These are phyloP conservation scores for Pachyramphus minor DNA, from an alignment of 2,113 vertebrate species.

Conservation along the genomic window DNA sequence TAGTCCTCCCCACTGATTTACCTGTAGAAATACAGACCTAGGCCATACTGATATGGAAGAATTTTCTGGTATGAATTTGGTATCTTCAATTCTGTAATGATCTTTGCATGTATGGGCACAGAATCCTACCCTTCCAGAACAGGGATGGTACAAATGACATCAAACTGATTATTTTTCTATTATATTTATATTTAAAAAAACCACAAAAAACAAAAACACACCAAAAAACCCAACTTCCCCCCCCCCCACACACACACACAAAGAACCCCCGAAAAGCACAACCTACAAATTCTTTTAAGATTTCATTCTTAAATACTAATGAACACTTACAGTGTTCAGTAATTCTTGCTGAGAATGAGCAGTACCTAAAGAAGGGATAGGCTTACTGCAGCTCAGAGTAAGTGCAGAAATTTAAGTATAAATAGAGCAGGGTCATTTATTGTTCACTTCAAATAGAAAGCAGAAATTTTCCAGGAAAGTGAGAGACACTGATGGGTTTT, in stretches of 20 bases:
- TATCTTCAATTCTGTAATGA: neutral
- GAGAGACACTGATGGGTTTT: neutral
- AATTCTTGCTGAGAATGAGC: neutral
- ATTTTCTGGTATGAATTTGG: neutral
- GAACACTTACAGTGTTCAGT: neutral
- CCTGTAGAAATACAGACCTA: neutral
- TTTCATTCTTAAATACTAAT: neutral
- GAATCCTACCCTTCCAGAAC: neutral
- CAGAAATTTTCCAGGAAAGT: neutral
- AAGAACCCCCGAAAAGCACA: too few species aligned
- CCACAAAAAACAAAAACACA: too few species aligned
- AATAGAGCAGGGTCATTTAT: neutral
- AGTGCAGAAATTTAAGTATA: neutral
- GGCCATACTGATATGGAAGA: neutral
- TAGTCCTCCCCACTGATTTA: too few species aligned
- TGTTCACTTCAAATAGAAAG: neutral
- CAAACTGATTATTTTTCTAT: neutral
- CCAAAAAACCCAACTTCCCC: too few species aligned
- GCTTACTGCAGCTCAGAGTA: neutral
- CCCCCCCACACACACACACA: too few species aligned
- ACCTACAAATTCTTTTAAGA: neutral
- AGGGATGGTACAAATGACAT: neutral
- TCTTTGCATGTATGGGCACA: neutral
- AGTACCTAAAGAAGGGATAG: neutral
- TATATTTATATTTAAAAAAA: neutral